Percentiles rank a stretch among this genome's conserved stretches.
These are phyloP conservation scores for Nycticorax nycticorax DNA, from an alignment of 2,113 vertebrate genomes.

Conservation along the genomic window DNA sequence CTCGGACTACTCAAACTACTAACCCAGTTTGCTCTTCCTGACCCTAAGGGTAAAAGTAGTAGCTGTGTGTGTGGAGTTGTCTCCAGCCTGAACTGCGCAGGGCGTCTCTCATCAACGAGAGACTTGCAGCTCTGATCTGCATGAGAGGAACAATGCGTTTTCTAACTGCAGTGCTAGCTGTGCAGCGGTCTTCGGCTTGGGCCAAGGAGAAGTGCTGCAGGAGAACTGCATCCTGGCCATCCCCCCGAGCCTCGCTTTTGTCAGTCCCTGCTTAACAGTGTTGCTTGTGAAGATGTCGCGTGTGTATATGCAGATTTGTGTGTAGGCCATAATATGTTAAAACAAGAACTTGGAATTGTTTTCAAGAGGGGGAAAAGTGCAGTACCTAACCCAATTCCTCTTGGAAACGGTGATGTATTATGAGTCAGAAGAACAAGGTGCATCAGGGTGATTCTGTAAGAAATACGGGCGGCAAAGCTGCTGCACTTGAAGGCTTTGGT, in stretches of 20 bases:
- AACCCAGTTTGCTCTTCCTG: not conserved
- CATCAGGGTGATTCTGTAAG: not conserved
- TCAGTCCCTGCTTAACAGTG: not conserved
- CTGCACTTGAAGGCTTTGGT: not conserved
- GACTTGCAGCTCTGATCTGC: not conserved
- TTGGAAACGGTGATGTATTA: not conserved
- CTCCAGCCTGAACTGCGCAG: not conserved
- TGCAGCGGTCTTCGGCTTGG: not conserved
- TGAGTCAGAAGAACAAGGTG: not conserved
- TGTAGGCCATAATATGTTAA: not conserved
- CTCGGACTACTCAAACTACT: not conserved
- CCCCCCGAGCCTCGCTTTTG: not conserved
- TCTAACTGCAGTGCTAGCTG: not conserved
- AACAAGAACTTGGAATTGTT: not conserved
- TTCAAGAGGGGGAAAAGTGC: not conserved
- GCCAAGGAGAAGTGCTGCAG: not conserved
- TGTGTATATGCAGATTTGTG: not conserved
- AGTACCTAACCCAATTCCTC: not conserved
- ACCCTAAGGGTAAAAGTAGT: not conserved
- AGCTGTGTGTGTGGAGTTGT: not conserved
- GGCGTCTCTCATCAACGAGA: not conserved
- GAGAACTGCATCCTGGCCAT: not conserved
- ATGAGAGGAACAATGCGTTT: not conserved
- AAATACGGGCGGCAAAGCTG: not conserved
- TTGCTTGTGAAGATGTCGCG: rapidly evolving